These are phyloP conservation scores for Teleiodes luculella DNA, from an alignment of 2,888 invertebrate species.

Conservation along the genomic window DNA sequence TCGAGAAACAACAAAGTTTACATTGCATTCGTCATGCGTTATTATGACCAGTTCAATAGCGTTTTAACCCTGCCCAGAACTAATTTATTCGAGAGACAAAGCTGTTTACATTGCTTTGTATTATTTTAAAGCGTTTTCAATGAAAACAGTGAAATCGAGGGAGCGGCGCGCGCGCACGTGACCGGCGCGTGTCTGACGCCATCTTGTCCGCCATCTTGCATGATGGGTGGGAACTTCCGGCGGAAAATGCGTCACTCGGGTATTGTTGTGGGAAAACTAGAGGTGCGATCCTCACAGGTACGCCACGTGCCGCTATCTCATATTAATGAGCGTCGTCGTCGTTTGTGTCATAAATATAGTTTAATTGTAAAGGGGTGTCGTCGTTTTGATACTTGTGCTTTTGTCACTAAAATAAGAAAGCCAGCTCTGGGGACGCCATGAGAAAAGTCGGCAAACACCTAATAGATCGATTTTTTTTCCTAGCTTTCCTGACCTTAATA, in stretches of 20 bases:
- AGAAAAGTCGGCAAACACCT: too few relatives aligned
- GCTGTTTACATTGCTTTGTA: constrained; percentile 48
- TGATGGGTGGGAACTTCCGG: constrained; percentile 72
- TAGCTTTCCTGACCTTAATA: too few relatives aligned
- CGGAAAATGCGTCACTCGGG: constrained; percentile 50
- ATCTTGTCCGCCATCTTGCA: constrained; percentile 59
- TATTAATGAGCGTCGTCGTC: constrained; percentile 15
- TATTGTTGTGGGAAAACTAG: constrained; percentile 64
- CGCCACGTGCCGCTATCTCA: constrained; percentile 7
- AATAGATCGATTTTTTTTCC: too few relatives aligned
- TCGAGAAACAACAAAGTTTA: not conserved
- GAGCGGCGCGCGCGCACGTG: constrained; percentile 50
- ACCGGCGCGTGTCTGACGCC: constrained; percentile 46
- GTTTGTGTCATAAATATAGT: constrained; percentile 11
- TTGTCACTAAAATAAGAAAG: too few relatives aligned
- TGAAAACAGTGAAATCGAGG: constrained; percentile 64
- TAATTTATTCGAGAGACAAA: constrained; percentile 70
- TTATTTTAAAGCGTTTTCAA: constrained; percentile 71
- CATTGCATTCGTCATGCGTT: constrained; percentile 38
- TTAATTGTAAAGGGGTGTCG: not conserved
- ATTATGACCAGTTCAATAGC: constrained; percentile 72
- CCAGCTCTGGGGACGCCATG: too few relatives aligned
- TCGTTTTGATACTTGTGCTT: too few relatives aligned
- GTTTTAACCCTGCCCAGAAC: constrained; percentile 65
- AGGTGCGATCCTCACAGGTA: constrained; percentile 30